Percentiles rank a stretch among this genome's conserved stretches.
Evolutionary conservation across 2,797 vertebrate genomes (phyloP).

Genomic region (Anniella stebbinsi): DNA sequence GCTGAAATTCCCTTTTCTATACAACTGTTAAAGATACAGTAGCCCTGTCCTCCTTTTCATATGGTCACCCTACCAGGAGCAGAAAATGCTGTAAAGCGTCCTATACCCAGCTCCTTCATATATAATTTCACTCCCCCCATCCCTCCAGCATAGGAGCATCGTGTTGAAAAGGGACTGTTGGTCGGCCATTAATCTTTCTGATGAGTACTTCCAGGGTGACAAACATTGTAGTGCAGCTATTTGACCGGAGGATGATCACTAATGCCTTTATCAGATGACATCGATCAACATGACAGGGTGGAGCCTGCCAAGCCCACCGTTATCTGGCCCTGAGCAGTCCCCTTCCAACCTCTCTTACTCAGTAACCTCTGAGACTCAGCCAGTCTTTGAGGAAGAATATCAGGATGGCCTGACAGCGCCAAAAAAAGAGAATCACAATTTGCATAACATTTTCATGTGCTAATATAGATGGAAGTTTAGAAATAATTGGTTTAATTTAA

Average conservation of each 20-base stretch:
- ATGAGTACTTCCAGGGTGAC: background rate
- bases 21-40: no score
- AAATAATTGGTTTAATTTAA: no score
- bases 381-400: background rate
- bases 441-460: no score
- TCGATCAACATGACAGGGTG: background rate
- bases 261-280: constrained; percentile 20
- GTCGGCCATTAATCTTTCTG: background rate
- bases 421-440: no score
- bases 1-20: no score
- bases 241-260: background rate
- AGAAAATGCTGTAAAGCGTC: background rate
- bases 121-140: background rate
- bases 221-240: background rate
- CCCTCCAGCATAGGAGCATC: background rate
- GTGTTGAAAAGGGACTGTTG: background rate
- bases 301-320: background rate
- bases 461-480: no score
- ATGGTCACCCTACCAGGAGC: no score
- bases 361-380: background rate
- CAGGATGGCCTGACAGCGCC: background rate
- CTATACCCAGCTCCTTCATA: background rate
- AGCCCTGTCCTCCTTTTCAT: no score
- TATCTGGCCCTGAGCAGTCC: background rate
- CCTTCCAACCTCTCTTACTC: background rate